Conservation (phyloP, 2,888 invertebrate species). For the Neocrepidodera transversa region DNA sequence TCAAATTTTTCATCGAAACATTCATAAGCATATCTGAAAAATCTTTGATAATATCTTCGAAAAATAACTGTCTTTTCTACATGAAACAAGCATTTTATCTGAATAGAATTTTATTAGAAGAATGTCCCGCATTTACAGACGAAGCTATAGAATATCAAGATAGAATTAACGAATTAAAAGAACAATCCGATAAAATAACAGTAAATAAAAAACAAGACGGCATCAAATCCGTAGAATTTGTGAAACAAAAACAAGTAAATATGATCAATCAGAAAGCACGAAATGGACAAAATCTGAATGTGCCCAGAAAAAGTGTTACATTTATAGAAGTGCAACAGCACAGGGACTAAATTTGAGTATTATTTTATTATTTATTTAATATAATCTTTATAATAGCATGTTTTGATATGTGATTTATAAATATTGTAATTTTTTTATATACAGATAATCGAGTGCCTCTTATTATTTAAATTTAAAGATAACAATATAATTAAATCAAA, state of each 20-base stretch:
- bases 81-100: conserved; percentile 75
- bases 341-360: background rate
- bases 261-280: no score
- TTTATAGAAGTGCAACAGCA: conserved; percentile 19
- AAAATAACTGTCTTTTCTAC: conserved; percentile 70
- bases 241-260: background rate
- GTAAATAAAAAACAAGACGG: background rate
- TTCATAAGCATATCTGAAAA: conserved; percentile 74
- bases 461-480: no score
- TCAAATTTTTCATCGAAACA: conserved; percentile 76
- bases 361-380: no score
- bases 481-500: no score
- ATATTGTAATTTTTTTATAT: no score
- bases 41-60: conserved; percentile 68
- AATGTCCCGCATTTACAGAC: conserved; percentile 63
- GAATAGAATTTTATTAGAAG: conserved; percentile 66
- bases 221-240: background rate
- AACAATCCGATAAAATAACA: conserved; percentile 6
- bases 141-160: conserved; percentile 64
- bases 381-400: no score
- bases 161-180: conserved; percentile 64
- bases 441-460: no score
- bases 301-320: conserved; percentile 24
- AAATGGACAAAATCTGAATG: background rate
- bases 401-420: no score